Evolutionary conservation across 2,113 vertebrate species (phyloP).

Genomic region (Camelus dromedarius): DNA sequence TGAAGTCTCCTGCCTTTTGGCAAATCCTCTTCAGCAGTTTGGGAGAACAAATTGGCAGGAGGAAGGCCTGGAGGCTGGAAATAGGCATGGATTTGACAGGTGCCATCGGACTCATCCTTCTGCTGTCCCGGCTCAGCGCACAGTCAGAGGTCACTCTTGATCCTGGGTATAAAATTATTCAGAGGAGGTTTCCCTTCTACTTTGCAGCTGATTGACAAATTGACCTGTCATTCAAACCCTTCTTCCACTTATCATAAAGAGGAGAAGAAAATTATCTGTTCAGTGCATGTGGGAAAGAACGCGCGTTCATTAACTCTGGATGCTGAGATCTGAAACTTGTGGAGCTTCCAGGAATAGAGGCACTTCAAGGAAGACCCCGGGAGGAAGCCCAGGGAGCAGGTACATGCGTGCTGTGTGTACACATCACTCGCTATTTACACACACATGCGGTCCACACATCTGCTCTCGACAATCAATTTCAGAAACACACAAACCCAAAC

Average conservation of each 20-base stretch:
- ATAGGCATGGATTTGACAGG: slow-evolving; percentile 69
- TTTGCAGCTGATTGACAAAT: slow-evolving; percentile 88
- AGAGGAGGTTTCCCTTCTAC: slow-evolving; percentile 81
- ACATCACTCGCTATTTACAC: neutral
- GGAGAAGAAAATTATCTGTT: slow-evolving; percentile 88
- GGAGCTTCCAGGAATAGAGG: slow-evolving; percentile 58
- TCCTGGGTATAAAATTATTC: slow-evolving; percentile 83
- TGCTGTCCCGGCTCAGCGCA: slow-evolving; percentile 71
- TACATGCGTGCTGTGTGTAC: neutral
- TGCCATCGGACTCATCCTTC: slow-evolving; percentile 74
- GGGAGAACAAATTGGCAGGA: neutral
- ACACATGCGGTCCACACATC: neutral
- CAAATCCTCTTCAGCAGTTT: too few relatives aligned
- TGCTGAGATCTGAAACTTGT: slow-evolving; percentile 69
- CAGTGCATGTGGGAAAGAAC: slow-evolving; percentile 84
- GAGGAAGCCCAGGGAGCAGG: slow-evolving; percentile 57
- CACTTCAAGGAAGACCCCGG: neutral
- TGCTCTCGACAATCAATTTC: neutral
- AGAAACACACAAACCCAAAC: neutral
- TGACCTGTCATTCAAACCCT: slow-evolving; percentile 87
- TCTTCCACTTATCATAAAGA: slow-evolving; percentile 86
- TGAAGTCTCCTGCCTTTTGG: neutral
- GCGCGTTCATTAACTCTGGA: slow-evolving; percentile 83
- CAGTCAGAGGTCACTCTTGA: slow-evolving; percentile 83
- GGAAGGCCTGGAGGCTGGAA: slow-evolving; percentile 67